Evolutionary conservation across 2,888 invertebrate species (phyloP), one percentile per base, ranked within the genome.

Genomic region (Acronicta psi): DNA sequence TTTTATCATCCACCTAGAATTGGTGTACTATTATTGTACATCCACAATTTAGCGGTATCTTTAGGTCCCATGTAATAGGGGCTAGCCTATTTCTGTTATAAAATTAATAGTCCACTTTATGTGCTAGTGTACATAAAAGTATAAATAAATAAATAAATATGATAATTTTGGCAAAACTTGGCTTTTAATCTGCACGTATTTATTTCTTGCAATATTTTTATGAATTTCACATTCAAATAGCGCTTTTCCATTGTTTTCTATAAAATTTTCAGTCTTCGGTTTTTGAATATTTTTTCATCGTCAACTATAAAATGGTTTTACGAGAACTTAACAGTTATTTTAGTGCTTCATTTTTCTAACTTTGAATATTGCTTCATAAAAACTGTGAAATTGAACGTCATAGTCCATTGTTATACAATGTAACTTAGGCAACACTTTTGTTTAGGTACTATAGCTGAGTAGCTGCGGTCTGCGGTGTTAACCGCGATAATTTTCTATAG

Each of bases 271-370:
- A 20, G 6, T 25, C 4, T 31, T 20, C 14, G n/a, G 29, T 6
- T 44, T 50, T 44, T 14, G 16, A 23, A 50, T 50, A 20, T 34
- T 57, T 55, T 50, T 51, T 46, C 34, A 56, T 49, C 14, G 55
- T 23, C 5, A 25, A 14, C 29, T 20, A 50, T 50, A 40, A 57
- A 57, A 43, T 31, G 11, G 13, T 43, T 50, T 50, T 44, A 57
- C 20, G 37, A 20, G 38, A 44, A 16, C 44, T 50, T 20, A 17
- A 44, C 29, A 23, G n/a, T 38, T 37, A 25, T 37, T 52, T 25
- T 17, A 52, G 23, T 36, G 23, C 8, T 17, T 37, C 23, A 13
- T 25, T 36, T 37, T 47, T 23, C 10, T 41, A 20, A 36, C 34
- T 38, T 38, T 47, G 17, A 23, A 34, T 29, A 43, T 9, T 11